Percentiles rank a stretch among this genome's conserved stretches.
These are phyloP conservation scores for Prolemur simus DNA, from an alignment of 2,113 vertebrate genomes.

Conservation along the genomic window DNA sequence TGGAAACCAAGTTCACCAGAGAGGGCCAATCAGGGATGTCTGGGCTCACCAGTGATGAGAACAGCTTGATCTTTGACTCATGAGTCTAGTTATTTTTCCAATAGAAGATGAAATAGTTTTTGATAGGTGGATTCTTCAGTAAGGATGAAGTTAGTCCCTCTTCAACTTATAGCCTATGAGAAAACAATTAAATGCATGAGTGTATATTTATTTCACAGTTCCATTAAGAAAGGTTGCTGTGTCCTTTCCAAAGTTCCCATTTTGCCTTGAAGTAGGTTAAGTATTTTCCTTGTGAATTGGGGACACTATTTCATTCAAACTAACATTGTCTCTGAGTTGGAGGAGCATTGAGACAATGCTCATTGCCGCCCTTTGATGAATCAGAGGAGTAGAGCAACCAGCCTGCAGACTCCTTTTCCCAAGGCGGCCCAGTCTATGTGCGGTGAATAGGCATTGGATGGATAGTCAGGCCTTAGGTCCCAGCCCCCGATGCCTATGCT, in stretches of 20 bases:
- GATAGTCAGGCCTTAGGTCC: not conserved
- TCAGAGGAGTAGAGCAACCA: not conserved
- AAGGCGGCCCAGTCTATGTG: not conserved
- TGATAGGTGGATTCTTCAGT: not conserved
- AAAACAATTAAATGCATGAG: not conserved
- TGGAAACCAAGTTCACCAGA: not conserved
- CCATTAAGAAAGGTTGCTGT: not conserved
- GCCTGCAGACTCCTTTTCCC: not conserved
- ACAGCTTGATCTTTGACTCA: conserved; percentile 28
- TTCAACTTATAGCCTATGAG: not conserved
- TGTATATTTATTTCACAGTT: not conserved
- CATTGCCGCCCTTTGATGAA: not conserved
- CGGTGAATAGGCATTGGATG: not conserved
- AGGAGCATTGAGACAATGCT: not conserved
- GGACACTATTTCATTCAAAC: not conserved
- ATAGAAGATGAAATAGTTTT: not conserved
- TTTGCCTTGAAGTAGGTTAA: not conserved
- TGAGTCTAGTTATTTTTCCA: conserved; percentile 15
- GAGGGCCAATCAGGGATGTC: not conserved
- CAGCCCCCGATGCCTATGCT: not conserved
- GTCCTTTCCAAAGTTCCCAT: not conserved
- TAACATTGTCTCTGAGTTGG: not conserved
- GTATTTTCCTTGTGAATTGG: not conserved
- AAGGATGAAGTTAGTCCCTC: not conserved
- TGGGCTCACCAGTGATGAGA: not conserved